These are phyloP conservation scores for Mythimna loreyi DNA, from an alignment of 2,888 invertebrate genomes.

Conservation along the genomic window DNA sequence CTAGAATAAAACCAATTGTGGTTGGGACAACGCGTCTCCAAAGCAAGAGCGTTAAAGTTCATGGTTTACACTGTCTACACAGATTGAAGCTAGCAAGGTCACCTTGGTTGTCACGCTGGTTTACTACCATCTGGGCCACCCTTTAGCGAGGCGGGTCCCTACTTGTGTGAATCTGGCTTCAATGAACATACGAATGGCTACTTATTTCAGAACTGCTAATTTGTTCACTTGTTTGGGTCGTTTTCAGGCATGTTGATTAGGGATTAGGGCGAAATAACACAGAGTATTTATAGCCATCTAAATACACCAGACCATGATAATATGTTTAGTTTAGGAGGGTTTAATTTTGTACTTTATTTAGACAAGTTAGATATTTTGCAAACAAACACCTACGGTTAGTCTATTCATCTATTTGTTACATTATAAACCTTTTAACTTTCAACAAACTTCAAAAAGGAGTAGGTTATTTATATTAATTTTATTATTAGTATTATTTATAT, in stretches of 20 bases:
- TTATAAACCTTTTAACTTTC: no score
- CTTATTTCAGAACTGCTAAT: conserved; percentile 34
- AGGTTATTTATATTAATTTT: no score
- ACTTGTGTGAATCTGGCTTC: conserved; percentile 34
- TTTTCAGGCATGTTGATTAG: conserved; percentile 20
- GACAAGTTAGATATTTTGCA: not conserved
- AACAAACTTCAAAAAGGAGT: no score
- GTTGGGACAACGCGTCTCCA: no score
- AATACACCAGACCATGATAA: conserved; percentile 5
- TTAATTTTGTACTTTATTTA: conserved; percentile 16
- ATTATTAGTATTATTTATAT: no score
- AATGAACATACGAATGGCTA: conserved; percentile 30
- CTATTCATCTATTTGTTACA: not conserved
- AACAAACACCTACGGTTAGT: not conserved
- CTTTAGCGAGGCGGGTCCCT: conserved; percentile 31
- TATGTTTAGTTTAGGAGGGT: conserved; percentile 4
- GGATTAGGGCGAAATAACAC: conserved; percentile 17
- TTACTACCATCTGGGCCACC: no score
- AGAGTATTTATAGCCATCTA: conserved; percentile 19
- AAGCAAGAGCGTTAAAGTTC: no score
- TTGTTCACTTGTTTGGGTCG: conserved; percentile 37
- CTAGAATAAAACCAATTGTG: no score
- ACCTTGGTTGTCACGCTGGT: no score
- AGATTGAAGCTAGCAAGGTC: no score
- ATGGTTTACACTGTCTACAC: no score